Percentiles rank a stretch among this genome's conserved stretches.
These are phyloP conservation scores for Ochropleura leucogaster DNA, from an alignment of 2,888 invertebrate species.

Conservation along the genomic window DNA sequence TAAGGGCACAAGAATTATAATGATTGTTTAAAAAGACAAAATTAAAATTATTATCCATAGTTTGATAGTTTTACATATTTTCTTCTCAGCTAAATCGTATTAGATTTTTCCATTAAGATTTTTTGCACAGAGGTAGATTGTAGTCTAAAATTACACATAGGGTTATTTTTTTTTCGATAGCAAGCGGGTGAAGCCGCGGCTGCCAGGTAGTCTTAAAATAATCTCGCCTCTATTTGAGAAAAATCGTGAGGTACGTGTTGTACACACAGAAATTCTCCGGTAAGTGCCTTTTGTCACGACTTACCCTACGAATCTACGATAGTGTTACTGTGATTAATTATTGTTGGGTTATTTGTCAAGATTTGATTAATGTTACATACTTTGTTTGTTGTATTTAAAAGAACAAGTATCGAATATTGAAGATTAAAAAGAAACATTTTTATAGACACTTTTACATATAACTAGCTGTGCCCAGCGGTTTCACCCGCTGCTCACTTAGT, in stretches of 20 bases:
- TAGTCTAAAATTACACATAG: too few relatives aligned
- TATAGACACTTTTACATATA: too few relatives aligned
- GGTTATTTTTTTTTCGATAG: too few relatives aligned
- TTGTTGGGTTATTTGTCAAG: slow-evolving; percentile 13
- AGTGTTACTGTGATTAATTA: background rate
- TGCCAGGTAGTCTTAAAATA: too few relatives aligned
- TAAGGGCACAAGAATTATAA: background rate
- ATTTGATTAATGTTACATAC: slow-evolving; percentile 6
- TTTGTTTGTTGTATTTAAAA: background rate
- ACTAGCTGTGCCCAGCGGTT: too few relatives aligned
- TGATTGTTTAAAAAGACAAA: background rate
- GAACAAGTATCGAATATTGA: background rate
- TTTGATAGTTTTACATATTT: too few relatives aligned
- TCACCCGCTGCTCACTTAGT: too few relatives aligned
- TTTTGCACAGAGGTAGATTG: too few relatives aligned
- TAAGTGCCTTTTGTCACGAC: slow-evolving; percentile 35
- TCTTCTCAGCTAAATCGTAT: too few relatives aligned
- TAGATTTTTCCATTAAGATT: too few relatives aligned
- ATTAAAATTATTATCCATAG: background rate
- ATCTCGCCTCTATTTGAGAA: background rate
- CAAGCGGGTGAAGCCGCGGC: too few relatives aligned
- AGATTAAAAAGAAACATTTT: too few relatives aligned
- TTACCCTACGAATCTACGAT: slow-evolving; percentile 3
- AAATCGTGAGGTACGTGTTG: slow-evolving; percentile 41
- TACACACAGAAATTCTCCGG: slow-evolving; percentile 14